phyloP scores from a whole-genome alignment of 2,113 vertebrate genomes.

The Bubalus kerabau region DNA sequence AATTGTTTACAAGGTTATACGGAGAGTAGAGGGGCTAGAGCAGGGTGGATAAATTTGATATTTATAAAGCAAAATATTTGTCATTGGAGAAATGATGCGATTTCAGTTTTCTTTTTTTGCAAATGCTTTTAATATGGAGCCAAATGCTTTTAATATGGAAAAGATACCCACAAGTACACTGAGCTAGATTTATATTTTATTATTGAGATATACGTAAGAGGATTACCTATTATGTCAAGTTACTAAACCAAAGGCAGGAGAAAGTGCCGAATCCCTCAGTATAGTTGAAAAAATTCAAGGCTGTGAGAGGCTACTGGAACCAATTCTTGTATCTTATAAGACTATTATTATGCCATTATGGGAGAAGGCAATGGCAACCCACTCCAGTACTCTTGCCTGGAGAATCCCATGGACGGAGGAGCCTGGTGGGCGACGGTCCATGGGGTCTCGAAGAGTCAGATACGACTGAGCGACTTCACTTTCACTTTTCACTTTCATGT shows the following conservation, averaged over 20 bases:
- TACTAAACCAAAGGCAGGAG: not conserved
- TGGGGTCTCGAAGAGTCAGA: fast-evolving
- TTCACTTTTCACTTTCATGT: not conserved
- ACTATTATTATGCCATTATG: not conserved
- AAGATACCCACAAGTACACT: not conserved
- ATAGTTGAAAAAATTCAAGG: not conserved
- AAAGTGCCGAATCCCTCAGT: not conserved
- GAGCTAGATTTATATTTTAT: not conserved
- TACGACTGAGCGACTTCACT: not conserved
- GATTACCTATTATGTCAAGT: not conserved
- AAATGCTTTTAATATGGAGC: not conserved
- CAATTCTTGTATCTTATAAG: not conserved
- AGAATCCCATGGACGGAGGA: not conserved
- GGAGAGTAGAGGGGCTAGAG: conserved; percentile 35
- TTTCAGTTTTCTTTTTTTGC: conserved; percentile 42
- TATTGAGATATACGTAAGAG: not conserved
- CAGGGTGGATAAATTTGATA: conserved; percentile 20
- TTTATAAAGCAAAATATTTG: conserved; percentile 55
- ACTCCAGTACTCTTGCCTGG: not conserved
- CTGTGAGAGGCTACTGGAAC: not conserved
- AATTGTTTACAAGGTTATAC: not conserved
- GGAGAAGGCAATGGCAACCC: not conserved
- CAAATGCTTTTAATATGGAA: conserved; percentile 15
- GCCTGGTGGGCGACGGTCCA: not conserved
- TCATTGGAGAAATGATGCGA: not conserved